phyloP scores from a whole-genome alignment of 2,113 vertebrate species.

The Hemiscyllium ocellatum region DNA sequence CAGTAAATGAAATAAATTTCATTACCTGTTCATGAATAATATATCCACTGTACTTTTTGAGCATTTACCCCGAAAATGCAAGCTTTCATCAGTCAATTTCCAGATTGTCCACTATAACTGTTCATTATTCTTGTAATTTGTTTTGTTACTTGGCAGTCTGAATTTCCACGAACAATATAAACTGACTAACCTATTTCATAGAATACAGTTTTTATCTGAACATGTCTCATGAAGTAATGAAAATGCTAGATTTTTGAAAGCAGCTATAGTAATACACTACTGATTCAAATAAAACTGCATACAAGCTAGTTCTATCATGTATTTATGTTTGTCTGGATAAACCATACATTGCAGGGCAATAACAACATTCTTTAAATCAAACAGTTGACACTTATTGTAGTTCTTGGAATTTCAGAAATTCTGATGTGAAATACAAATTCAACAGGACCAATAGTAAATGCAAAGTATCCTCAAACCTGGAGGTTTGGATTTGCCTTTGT shows the following conservation, averaged over 20 bases:
- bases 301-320: background rate
- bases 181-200: background rate
- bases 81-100: background rate
- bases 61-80: background rate
- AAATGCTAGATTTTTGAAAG: background rate
- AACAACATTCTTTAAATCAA: background rate
- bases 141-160: background rate
- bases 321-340: background rate
- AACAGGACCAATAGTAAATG: background rate
- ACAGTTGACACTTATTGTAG: background rate
- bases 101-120: background rate
- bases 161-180: background rate
- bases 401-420: background rate
- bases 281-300: background rate
- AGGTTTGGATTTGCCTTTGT: background rate
- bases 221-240: background rate
- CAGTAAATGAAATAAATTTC: constrained; percentile 8
- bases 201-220: background rate
- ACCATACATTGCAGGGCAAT: background rate
- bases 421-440: background rate
- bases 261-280: background rate
- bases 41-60: background rate
- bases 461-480: background rate
- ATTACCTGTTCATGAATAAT: background rate
- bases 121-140: background rate